Conservation (phyloP, 2,113 vertebrate genomes). For the Aptenodytes forsteri region DNA sequence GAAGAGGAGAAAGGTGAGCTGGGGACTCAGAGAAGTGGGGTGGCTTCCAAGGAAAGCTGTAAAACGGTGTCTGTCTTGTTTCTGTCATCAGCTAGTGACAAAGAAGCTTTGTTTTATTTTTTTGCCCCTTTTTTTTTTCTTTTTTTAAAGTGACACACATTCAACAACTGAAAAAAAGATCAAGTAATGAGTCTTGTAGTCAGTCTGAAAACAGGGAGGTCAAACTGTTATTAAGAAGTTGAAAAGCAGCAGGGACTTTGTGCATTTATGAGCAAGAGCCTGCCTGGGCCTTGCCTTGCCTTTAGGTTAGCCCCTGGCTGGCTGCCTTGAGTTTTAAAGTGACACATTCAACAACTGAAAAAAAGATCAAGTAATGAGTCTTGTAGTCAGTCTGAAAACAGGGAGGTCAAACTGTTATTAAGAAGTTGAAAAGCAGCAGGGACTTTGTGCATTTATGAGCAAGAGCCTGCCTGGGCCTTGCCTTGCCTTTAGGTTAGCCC, state of each 20-base stretch:
- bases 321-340: not conserved
- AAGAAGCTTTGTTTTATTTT: not conserved
- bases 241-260: not conserved
- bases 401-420: not conserved
- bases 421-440: not conserved
- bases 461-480: not conserved
- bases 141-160: not conserved
- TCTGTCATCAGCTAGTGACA: not conserved
- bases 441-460: not conserved
- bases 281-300: not conserved
- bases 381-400: not conserved
- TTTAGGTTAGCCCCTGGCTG: not conserved
- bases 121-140: not conserved
- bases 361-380: not conserved
- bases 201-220: not conserved
- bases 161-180: not conserved
- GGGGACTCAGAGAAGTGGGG: not conserved
- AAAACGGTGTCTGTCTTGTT: not conserved
- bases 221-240: not conserved
- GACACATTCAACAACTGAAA: too few species aligned
- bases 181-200: not conserved
- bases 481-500: not conserved
- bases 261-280: not conserved
- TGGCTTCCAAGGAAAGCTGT: slow-evolving; percentile 1
- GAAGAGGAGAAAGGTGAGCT: not conserved